Base-by-base conservation (phyloP, 53 echinoderm and acorn worm species). In the Temnopleurus reevesii region DNA sequence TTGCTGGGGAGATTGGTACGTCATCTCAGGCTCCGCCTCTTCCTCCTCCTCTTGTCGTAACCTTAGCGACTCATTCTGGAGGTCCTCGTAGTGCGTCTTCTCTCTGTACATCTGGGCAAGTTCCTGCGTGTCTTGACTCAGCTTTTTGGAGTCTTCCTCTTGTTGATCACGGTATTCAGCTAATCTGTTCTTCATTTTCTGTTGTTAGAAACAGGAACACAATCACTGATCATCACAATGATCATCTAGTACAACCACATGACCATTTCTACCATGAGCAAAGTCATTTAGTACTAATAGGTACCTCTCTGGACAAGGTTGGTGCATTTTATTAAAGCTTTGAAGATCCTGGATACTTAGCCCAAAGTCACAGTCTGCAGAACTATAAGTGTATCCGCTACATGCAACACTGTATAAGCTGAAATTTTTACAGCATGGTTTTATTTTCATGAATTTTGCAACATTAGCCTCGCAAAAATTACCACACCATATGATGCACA, bases 121-220 rank as follows among this genome's bases (percentile, higher is more conserved):
- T 31, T 97, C 95, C 86, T 97, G 91, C 8, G 94, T 91, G 81
- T 97, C 95, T n/a, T 91, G 90, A 59, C 76, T 90, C 12, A 80
- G 89, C 28, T 90, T 86, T 12, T 90, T 86, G 17, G 90, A 29
- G 17, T 97, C 97, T 24, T 97, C 95, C 41, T 92, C 90, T 29
- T 58, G 85, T 38, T 97, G 97, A 25, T 93, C 95, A 10, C 92
- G 92, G 38, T 93, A 91, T 84, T 95, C 97, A 6, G 91, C 92
- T 46, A 97, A 93, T n/a, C 90, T 89, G 76, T 94, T 95, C 81
- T 92, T 95, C 97, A 97, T 97, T 94, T 97, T 97, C 97, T 97
- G 92, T 46, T 26, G 2, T 18, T 29, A 81, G 19, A 76, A 21
- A 45, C 8, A 77, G 45, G 43, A 15, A 45, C 21, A 45, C n/a